A percentile compares a stretch with the other conserved stretches of the same genome.
Evolutionary conservation across 2,797 vertebrate genomes (phyloP).

Genomic region (Decapterus maruadsi): DNA sequence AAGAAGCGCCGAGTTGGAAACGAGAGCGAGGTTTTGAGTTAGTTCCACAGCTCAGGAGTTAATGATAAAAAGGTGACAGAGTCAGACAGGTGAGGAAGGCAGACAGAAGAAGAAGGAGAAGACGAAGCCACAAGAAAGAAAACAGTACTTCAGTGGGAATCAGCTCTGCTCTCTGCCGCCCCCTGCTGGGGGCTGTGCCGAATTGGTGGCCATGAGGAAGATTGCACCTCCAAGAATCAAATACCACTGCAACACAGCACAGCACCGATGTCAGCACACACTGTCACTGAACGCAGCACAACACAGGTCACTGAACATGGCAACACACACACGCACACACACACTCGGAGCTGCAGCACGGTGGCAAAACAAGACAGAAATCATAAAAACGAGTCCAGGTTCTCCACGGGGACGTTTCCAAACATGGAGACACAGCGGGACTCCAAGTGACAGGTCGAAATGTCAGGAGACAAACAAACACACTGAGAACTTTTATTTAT

Average conservation of each 20-base stretch:
- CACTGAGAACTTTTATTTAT: not conserved
- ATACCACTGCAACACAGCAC: slow-evolving; percentile 94
- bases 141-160: slow-evolving; percentile 87
- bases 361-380: slow-evolving; percentile 34
- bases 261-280: slow-evolving; percentile 78
- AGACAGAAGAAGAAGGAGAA: slow-evolving; percentile 54
- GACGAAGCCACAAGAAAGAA: slow-evolving; percentile 73
- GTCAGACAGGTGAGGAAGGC: slow-evolving; percentile 43
- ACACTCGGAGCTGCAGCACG: slow-evolving; percentile 1
- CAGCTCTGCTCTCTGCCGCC: slow-evolving; percentile 90
- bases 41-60: slow-evolving; percentile 43
- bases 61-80: slow-evolving; percentile 36
- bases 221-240: slow-evolving; percentile 95
- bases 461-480: slow-evolving; percentile 13
- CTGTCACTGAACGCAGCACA: slow-evolving; percentile 58
- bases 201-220: slow-evolving; percentile 93
- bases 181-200: slow-evolving; percentile 89
- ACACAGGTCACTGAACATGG: slow-evolving; percentile 51
- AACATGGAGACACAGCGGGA: not conserved
- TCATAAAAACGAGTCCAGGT: not conserved
- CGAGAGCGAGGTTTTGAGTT: slow-evolving; percentile 36
- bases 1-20: slow-evolving; percentile 33
- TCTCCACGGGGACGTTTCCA: not conserved
- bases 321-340: not conserved
- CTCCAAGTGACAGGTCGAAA: slow-evolving; percentile 6